A percentile compares a stretch with the other conserved stretches of the same genome.
phyloP scores from a whole-genome alignment of 2,113 vertebrate species.

The Nerophis lumbriciformis region DNA sequence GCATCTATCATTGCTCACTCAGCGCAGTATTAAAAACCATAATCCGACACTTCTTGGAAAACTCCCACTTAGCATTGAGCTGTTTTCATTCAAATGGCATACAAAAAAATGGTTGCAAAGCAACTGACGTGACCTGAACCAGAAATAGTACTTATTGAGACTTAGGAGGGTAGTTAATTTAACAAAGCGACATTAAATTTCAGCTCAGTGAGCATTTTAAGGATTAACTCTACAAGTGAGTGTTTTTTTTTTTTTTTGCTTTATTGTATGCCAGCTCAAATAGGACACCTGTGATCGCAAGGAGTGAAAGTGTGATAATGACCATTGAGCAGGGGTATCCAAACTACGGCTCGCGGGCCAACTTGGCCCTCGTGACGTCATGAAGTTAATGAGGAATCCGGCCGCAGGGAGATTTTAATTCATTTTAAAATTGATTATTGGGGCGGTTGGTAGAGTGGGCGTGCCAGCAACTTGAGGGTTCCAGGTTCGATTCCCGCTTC shows the following conservation, averaged over 20 bases:
- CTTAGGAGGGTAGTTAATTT: neutral
- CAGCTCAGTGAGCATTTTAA: neutral
- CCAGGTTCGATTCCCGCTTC: too few relatives aligned
- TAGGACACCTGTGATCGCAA: too few relatives aligned
- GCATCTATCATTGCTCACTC: conserved; percentile 8
- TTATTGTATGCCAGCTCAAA: neutral
- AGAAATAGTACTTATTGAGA: neutral
- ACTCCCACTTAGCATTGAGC: conserved; percentile 3
- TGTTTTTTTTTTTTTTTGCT: neutral
- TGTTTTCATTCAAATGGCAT: conserved; percentile 6
- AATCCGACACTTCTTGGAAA: conserved; percentile 30
- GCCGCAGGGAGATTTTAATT: too few relatives aligned
- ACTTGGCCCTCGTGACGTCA: too few relatives aligned
- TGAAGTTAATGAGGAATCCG: too few relatives aligned
- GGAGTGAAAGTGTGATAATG: too few relatives aligned
- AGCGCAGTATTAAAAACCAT: conserved; percentile 17
- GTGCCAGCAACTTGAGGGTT: too few relatives aligned
- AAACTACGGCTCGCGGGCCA: too few relatives aligned
- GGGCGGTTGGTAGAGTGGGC: too few relatives aligned
- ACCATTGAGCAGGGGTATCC: too few relatives aligned
- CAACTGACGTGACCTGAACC: neutral
- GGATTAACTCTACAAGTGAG: too few relatives aligned
- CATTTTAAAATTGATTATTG: too few relatives aligned
- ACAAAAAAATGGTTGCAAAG: neutral
- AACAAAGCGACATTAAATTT: conserved; percentile 6